Evolutionary conservation across 2,888 invertebrate genomes (phyloP).

Genomic region (Chymomyza procnemis): DNA sequence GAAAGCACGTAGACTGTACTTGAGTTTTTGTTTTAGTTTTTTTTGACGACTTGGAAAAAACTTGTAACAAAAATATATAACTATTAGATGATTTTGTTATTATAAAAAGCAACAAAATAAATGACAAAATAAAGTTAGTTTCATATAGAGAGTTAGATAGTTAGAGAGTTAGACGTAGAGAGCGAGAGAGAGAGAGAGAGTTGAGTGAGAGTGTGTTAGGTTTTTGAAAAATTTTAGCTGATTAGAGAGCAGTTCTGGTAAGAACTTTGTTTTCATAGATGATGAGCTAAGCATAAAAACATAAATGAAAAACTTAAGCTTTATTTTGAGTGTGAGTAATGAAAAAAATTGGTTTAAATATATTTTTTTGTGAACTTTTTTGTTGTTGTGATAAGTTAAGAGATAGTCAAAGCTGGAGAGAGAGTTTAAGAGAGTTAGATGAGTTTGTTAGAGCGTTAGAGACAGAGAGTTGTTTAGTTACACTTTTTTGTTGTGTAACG

Average conservation of each 20-base stretch:
- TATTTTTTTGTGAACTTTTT: conserved; percentile 71
- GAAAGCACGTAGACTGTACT: conserved; percentile 33
- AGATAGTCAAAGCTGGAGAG: conserved; percentile 3
- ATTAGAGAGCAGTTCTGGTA: not conserved
- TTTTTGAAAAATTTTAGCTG: not conserved
- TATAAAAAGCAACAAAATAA: conserved; percentile 57
- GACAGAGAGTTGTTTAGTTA: conserved; percentile 22
- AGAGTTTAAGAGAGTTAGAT: no score
- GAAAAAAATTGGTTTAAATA: conserved; percentile 37
- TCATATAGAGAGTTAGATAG: conserved; percentile 11
- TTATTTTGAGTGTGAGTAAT: conserved; percentile 32
- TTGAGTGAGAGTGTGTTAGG: conserved; percentile 16
- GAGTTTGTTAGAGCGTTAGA: conserved; percentile 14
- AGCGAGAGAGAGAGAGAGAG: conserved; percentile 26
- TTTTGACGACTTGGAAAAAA: conserved; percentile 18
- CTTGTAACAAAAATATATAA: conserved; percentile 1
- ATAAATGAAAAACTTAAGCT: not conserved
- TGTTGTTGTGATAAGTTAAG: conserved; percentile 67
- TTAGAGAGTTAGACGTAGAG: conserved; percentile 2
- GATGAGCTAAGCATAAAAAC: conserved; percentile 2
- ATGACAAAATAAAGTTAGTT: conserved; percentile 31
- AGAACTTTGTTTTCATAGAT: conserved; percentile 11
- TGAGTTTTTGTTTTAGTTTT: conserved; percentile 14
- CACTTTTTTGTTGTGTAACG: conserved; percentile 29
- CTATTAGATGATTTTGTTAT: conserved; percentile 34